Conservation (phyloP, 2,113 vertebrate genomes). For the Alethe castanea region DNA sequence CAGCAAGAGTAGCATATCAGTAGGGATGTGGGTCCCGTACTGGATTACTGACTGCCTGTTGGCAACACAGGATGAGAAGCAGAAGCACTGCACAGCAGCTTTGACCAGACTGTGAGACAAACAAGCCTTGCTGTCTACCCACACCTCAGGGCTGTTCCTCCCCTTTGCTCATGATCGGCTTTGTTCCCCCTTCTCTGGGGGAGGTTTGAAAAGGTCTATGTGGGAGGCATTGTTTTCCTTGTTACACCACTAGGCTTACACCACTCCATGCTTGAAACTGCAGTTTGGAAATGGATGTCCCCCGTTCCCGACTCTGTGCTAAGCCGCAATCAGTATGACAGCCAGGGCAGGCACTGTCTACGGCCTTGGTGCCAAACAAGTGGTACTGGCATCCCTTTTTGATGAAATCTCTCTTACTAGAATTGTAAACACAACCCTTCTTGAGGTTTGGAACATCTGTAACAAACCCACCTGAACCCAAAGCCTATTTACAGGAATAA, state of each 20-base stretch:
- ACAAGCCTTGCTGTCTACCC: background rate
- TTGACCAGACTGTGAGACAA: background rate
- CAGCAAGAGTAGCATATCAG: background rate
- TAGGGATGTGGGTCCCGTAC: fast-evolving
- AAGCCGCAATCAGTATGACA: background rate
- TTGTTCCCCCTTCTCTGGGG: background rate
- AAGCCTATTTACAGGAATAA: background rate
- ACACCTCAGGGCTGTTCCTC: background rate
- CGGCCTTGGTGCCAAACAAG: fast-evolving
- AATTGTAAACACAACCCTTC: background rate
- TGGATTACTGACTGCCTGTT: background rate
- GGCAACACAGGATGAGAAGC: background rate
- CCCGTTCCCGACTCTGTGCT: background rate
- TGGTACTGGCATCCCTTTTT: background rate
- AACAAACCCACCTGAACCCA: background rate
- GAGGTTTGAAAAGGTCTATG: background rate
- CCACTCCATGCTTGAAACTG: background rate
- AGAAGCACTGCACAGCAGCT: background rate
- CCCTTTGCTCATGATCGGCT: background rate
- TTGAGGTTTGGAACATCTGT: background rate
- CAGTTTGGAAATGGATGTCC: background rate
- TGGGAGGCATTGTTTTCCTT: background rate
- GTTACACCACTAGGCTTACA: background rate
- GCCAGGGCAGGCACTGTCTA: background rate
- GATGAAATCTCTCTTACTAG: background rate